A percentile compares a stretch with the other conserved stretches of the same genome.
Evolutionary conservation across 2,888 invertebrate genomes (phyloP).

Genomic region (Opisthograptis luteolata): DNA sequence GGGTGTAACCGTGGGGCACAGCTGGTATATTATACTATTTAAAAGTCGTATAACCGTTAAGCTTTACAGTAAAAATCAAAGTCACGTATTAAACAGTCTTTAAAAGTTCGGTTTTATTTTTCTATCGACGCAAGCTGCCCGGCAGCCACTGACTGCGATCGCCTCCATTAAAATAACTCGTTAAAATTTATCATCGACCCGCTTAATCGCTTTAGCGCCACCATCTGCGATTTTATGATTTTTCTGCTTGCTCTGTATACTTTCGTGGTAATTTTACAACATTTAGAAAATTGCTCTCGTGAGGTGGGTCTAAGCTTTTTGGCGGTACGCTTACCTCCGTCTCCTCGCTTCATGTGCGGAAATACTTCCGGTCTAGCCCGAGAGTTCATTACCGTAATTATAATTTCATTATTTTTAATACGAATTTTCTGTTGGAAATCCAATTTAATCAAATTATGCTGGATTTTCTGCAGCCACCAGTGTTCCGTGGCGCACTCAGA

Average conservation of each 20-base stretch:
- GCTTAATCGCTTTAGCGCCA: slow-evolving; percentile 84
- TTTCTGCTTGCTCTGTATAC: slow-evolving; percentile 81
- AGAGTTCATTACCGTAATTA: slow-evolving; percentile 49
- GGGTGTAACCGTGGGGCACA: no score
- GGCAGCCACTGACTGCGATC: slow-evolving; percentile 81
- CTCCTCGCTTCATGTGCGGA: slow-evolving; percentile 41
- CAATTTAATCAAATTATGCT: slow-evolving; percentile 72
- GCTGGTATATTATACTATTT: no score
- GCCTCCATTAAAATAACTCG: slow-evolving; percentile 84
- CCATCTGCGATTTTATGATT: slow-evolving; percentile 84
- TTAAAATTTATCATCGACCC: slow-evolving; percentile 85
- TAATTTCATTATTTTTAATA: slow-evolving; percentile 55
- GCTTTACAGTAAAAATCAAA: slow-evolving; percentile 59
- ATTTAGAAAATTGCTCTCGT: slow-evolving; percentile 75
- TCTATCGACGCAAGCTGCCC: slow-evolving; percentile 78
- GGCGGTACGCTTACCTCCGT: slow-evolving; percentile 41
- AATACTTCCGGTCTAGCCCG: slow-evolving; percentile 39
- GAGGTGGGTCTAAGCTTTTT: slow-evolving; percentile 58
- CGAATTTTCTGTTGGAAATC: slow-evolving; percentile 59
- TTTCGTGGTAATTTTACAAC: slow-evolving; percentile 79
- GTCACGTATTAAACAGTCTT: slow-evolving; percentile 71
- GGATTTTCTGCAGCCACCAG: slow-evolving; percentile 69
- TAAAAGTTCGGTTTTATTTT: slow-evolving; percentile 79
- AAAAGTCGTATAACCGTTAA: slow-evolving; percentile 35
- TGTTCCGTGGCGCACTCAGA: slow-evolving; percentile 67